A percentile compares a stretch with the other conserved stretches of the same genome.
These are phyloP conservation scores for Diogma glabrata DNA, from an alignment of 2,888 invertebrate genomes.

Conservation along the genomic window DNA sequence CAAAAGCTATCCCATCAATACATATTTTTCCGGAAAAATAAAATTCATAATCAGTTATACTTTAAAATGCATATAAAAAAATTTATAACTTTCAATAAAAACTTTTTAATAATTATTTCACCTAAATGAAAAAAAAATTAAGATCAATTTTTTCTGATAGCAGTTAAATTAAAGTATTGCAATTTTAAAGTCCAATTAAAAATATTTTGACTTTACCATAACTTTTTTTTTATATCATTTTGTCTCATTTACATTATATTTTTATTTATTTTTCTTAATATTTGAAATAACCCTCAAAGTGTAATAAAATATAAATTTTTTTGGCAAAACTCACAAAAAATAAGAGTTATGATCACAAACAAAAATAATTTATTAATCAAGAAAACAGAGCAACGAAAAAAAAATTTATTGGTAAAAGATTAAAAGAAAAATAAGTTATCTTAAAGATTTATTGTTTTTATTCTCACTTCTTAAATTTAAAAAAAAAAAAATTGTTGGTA, in stretches of 20 bases:
- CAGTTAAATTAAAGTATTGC: too few relatives aligned
- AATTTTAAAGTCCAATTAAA: slow-evolving; percentile 9
- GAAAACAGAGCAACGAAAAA: neutral
- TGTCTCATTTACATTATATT: too few relatives aligned
- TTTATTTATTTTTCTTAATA: neutral
- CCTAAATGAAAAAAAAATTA: too few relatives aligned
- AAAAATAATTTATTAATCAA: slow-evolving; percentile 8
- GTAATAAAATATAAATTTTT: slow-evolving; percentile 9
- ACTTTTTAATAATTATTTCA: too few relatives aligned
- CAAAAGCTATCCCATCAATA: too few relatives aligned
- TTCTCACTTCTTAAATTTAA: neutral
- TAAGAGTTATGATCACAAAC: slow-evolving; percentile 3
- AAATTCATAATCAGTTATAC: too few relatives aligned
- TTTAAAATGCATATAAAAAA: too few relatives aligned
- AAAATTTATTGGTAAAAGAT: slow-evolving; percentile 9
- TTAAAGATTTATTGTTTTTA: slow-evolving; percentile 8
- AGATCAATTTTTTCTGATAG: too few relatives aligned
- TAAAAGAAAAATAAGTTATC: slow-evolving; percentile 9
- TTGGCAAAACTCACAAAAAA: slow-evolving; percentile 1
- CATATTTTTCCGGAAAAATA: too few relatives aligned
- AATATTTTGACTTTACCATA: slow-evolving; percentile 8
- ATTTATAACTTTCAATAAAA: too few relatives aligned
- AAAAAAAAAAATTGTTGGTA: too few relatives aligned
- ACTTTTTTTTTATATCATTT: neutral
- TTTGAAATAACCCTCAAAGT: slow-evolving; percentile 8